Percentiles rank a stretch among this genome's conserved stretches.
Evolutionary conservation across 1,140 invertebrate genomes (phyloP).

Genomic region (Helicoverpa armigera): DNA sequence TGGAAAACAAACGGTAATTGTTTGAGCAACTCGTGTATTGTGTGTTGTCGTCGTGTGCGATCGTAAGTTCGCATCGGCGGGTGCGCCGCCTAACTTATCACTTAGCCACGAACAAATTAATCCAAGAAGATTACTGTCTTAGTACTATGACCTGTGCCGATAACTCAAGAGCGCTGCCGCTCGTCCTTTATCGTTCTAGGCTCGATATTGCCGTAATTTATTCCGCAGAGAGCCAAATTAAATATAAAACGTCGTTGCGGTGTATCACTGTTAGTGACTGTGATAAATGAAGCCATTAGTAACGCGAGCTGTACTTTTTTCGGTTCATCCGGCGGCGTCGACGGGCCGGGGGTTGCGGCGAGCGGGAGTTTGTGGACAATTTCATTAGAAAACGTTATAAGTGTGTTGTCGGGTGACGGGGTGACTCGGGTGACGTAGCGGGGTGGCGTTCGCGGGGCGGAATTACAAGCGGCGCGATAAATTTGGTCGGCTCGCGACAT

Average conservation of each 20-base stretch:
- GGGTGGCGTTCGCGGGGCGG: slow-evolving; percentile 67
- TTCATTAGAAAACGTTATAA: slow-evolving; percentile 86
- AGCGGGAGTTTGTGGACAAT: slow-evolving; percentile 84
- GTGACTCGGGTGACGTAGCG: slow-evolving; percentile 69
- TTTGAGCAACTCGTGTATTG: slow-evolving; percentile 63
- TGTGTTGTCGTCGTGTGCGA: slow-evolving; percentile 57
- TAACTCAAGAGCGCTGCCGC: slow-evolving; percentile 75
- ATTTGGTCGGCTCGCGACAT: slow-evolving; percentile 81
- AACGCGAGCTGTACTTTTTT: slow-evolving; percentile 85
- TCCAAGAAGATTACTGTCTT: slow-evolving; percentile 76
- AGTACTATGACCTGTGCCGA: slow-evolving; percentile 75
- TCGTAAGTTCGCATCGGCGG: slow-evolving; percentile 69
- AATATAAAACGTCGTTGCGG: slow-evolving; percentile 86
- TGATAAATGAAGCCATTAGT: slow-evolving; percentile 86
- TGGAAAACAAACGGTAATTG: slow-evolving; percentile 55
- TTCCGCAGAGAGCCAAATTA: slow-evolving; percentile 84
- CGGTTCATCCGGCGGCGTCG: slow-evolving; percentile 81
- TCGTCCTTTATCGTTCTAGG: slow-evolving; percentile 80
- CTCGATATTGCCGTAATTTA: slow-evolving; percentile 84
- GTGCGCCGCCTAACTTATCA: slow-evolving; percentile 78
- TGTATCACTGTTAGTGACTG: slow-evolving; percentile 86
- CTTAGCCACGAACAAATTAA: slow-evolving; percentile 83
- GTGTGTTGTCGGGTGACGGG: slow-evolving; percentile 77
- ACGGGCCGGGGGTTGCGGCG: slow-evolving; percentile 75
- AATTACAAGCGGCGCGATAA: slow-evolving; percentile 84